Evolutionary conservation across 2,113 vertebrate genomes (phyloP), one percentile per base, ranked within the genome.

Genomic region (Mormyrus iriodes): DNA sequence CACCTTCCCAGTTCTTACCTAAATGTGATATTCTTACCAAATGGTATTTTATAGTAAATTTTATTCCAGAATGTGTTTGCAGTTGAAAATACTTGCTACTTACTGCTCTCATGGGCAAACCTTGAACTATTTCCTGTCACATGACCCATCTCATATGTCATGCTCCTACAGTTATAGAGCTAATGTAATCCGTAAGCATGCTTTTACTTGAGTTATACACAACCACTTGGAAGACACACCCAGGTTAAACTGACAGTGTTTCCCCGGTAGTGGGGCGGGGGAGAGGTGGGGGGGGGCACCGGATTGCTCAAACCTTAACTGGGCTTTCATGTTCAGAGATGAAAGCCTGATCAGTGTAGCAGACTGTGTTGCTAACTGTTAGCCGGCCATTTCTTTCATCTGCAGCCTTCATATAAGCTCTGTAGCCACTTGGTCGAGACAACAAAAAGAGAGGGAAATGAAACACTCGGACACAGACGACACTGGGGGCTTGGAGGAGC

Each of bases 321-420:
- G 89, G 92, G 89, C 89, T 90, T 83, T 65, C 93, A 92, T 94
- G 90, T 88, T 19, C 53, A 90, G 85, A 90, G 88, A 93, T 90
- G 90, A 88, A 91, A 92, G 91, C 91, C 27, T 5, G 91, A 91
- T 91, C 93, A 87, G 65, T 92, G 91, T 91, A 91, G 91, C 85
- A 58, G 91, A 52, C 90, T 91, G 90, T 93, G 93, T 92, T 94
- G 91, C 94, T 92, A 92, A 91, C 90, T 90, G 84, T 88, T 73
- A 90, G 90, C 90, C 94, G 94, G 95, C 95, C 92, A 91, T 91
- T 86, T 84, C 91, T 94, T 92, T 92, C 91, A 95, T 95, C 94
- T 94, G 90, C 83, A 90, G 91, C 89, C 91, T 91, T 89, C 92
- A 94, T 92, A 91, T 88, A 19, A 91, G 92, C 91, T 92, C 86